These are phyloP conservation scores for Tyria jacobaeae DNA, from an alignment of 2,888 invertebrate species.

Conservation along the genomic window DNA sequence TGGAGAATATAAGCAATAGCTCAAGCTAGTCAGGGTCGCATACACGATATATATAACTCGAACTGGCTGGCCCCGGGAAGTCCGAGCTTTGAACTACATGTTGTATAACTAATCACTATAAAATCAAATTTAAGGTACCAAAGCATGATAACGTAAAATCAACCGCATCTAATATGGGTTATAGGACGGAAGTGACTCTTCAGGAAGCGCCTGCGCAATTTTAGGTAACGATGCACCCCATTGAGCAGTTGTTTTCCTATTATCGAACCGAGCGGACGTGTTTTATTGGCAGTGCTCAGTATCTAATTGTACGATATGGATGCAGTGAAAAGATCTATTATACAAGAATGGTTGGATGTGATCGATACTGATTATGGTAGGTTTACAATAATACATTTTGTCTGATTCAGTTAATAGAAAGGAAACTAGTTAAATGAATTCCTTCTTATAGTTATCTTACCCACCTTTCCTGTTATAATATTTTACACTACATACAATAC, in stretches of 20 bases:
- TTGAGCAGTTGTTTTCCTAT: slow-evolving; percentile 63
- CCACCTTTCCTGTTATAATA: background rate
- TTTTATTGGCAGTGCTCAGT: background rate
- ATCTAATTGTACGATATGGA: slow-evolving; percentile 51
- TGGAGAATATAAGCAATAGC: no score
- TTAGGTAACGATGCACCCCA: slow-evolving; percentile 69
- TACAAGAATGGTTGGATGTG: slow-evolving; percentile 57
- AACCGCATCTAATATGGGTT: slow-evolving; percentile 68
- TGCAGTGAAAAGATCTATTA: slow-evolving; percentile 54
- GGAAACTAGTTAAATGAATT: background rate
- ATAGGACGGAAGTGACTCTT: slow-evolving; percentile 59
- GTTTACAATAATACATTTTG: slow-evolving; percentile 37
- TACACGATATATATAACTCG: no score
- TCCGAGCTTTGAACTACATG: no score
- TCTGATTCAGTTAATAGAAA: background rate
- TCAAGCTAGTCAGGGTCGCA: no score
- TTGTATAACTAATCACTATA: background rate
- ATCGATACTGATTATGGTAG: slow-evolving; percentile 55
- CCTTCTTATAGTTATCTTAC: background rate
- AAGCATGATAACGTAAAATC: slow-evolving; percentile 53
- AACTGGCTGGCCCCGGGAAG: no score
- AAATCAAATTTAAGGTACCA: slow-evolving; percentile 13
- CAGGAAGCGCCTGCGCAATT: slow-evolving; percentile 67
- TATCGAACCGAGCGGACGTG: slow-evolving; percentile 55
- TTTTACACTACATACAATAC: no score